phyloP scores from a whole-genome alignment of 2,113 vertebrate genomes.

The Baryphthengus martii region DNA sequence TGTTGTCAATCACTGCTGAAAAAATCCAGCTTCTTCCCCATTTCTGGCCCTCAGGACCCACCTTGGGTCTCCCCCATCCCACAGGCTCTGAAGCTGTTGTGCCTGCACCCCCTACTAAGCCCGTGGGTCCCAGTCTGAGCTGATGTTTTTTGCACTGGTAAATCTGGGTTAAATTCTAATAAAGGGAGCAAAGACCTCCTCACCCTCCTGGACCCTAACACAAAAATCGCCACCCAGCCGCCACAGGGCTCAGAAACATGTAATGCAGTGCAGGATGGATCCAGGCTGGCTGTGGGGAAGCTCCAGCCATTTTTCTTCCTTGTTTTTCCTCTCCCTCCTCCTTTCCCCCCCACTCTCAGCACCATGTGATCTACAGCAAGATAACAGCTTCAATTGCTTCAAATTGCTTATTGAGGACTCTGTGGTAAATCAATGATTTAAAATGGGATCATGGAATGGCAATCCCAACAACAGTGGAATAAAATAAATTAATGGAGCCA shows the following conservation, averaged over 20 bases:
- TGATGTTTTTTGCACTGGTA: accelerated
- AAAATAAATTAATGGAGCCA: neutral
- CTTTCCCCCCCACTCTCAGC: neutral
- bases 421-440: slow-evolving; percentile 40
- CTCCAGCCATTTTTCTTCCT: neutral
- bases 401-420: slow-evolving; percentile 33
- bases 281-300: neutral
- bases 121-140: neutral
- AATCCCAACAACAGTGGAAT: neutral
- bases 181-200: neutral
- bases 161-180: neutral
- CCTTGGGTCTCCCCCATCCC: neutral
- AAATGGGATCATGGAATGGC: slow-evolving; percentile 9
- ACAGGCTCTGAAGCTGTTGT: neutral
- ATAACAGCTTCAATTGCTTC: slow-evolving; percentile 9
- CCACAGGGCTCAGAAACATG: accelerated
- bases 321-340: neutral
- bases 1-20: accelerated
- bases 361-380: neutral
- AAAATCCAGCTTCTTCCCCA: neutral
- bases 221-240: accelerated
- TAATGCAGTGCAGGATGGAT: accelerated
- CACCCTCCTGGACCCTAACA: accelerated
- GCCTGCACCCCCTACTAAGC: neutral
- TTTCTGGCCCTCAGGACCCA: neutral